Base-by-base conservation (phyloP, 2,888 invertebrate species). In the Parascotia fuliginaria region DNA sequence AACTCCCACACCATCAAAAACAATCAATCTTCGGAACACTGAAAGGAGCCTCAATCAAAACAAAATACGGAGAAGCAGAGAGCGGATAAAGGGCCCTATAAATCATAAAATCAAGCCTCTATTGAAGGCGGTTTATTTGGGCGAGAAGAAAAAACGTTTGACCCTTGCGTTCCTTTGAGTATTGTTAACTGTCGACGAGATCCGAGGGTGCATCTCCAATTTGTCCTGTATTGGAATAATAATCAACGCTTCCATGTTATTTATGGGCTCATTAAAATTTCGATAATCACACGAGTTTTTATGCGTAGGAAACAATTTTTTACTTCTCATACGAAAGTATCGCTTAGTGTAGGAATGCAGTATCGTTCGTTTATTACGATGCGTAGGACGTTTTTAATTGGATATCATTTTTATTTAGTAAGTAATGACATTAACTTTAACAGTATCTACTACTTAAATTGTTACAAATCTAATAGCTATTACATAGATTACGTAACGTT, bases 21-120 rank as follows among this genome's bases (percentile, higher is more conserved):
- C 90, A 89, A 92, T 91, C 89, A 89, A 92, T 92, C 91, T 91
- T 88, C 74, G 78, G 76, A 69, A 71, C 80, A 77, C 77, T 87
- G 85, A 89, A 89, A 89, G 89, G 83, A 84, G 79, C 86, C 84
- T 87, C 90, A 91, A 90, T 92, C 91, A 90, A 90, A 92, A 92
- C 84, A 91, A 83, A 89, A 86, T 86, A 87, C 83, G 80, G 75
- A 81, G 89, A 83, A 87, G 85, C 83, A 79, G 80, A 71, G 79
- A 77, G 79, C 78, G 83, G 80, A 89, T 91, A 89, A 90, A 89
- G 83, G 87, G 81, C 69, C 77, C 79, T 86, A 92, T 92, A 92
- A 90, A 91, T 92, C 90, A 91, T 91, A 91, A 91, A 92, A 91
- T 91, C 91, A 91, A 80, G 87, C 77, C 75, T 75, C 86, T 80